phyloP scores from a whole-genome alignment of 2,797 vertebrate genomes.

The Onychomys leucogaster region DNA sequence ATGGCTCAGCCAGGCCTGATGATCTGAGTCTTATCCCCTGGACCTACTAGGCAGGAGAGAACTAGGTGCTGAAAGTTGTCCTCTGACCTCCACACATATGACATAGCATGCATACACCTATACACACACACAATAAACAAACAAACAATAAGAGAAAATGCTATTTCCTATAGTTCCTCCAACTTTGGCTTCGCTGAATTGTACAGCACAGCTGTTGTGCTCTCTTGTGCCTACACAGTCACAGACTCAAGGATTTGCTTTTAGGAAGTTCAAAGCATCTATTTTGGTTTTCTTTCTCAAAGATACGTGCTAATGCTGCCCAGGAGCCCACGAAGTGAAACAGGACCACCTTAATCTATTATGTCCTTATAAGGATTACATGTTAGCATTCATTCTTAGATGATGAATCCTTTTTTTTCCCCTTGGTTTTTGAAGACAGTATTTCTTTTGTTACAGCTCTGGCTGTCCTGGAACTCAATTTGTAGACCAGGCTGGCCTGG shows the following conservation, averaged over 20 bases:
- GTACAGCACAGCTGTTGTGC: background rate
- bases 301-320: background rate
- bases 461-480: too few species aligned
- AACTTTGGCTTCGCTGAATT: constrained; percentile 19
- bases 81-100: background rate
- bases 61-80: background rate
- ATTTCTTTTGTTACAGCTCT: too few species aligned
- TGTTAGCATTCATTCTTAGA: constrained; percentile 34
- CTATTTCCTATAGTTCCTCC: constrained; percentile 8
- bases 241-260: constrained; percentile 39
- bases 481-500: too few species aligned
- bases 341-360: background rate
- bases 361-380: constrained; percentile 18
- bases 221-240: background rate
- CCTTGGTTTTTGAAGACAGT: too few species aligned
- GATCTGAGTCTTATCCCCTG: background rate
- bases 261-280: constrained; percentile 14
- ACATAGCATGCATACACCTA: background rate
- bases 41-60: background rate
- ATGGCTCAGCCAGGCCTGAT: background rate
- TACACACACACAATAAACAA: background rate
- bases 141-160: background rate
- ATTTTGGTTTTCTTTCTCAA: constrained; percentile 52
- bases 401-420: too few species aligned
- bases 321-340: constrained; percentile 23